Evolutionary conservation across 2,888 invertebrate genomes (phyloP).

Genomic region (Mellilla xanthometata): DNA sequence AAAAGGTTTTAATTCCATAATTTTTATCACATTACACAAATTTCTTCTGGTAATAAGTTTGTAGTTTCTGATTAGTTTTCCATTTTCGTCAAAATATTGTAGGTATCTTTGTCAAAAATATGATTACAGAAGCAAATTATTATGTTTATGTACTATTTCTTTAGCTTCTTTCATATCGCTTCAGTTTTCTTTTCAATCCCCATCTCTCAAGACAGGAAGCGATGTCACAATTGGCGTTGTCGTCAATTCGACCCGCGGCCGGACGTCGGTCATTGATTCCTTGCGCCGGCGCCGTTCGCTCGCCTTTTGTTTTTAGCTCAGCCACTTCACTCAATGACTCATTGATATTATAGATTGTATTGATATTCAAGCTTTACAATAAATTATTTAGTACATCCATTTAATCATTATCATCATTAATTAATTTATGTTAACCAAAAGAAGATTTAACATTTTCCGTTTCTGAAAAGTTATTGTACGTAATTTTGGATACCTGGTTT

Average conservation of each 20-base stretch:
- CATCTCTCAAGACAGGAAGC: slow-evolving; percentile 63
- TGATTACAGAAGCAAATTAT: too few species aligned
- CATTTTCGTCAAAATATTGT: too few species aligned
- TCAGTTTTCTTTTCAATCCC: slow-evolving; percentile 32
- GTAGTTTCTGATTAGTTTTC: too few species aligned
- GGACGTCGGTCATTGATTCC: slow-evolving; percentile 79
- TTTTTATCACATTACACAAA: too few species aligned
- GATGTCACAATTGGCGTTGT: slow-evolving; percentile 73
- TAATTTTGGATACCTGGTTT: too few species aligned
- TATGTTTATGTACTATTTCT: too few species aligned
- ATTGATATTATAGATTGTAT: slow-evolving; percentile 20
- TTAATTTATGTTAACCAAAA: too few species aligned
- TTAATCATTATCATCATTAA: not conserved
- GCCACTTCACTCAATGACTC: slow-evolving; percentile 20
- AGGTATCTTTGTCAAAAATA: too few species aligned
- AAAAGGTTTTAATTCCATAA: too few species aligned
- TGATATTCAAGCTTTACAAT: not conserved
- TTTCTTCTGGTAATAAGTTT: too few species aligned
- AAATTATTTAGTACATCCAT: not conserved
- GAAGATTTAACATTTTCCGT: too few species aligned
- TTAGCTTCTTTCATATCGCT: slow-evolving; percentile 19
- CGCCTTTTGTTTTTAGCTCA: slow-evolving; percentile 50
- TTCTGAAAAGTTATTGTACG: too few species aligned
- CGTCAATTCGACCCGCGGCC: slow-evolving; percentile 72
- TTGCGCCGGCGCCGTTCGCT: slow-evolving; percentile 65